Evolutionary conservation across 2,888 invertebrate species (phyloP).

Genomic region (Andrena praecox): DNA sequence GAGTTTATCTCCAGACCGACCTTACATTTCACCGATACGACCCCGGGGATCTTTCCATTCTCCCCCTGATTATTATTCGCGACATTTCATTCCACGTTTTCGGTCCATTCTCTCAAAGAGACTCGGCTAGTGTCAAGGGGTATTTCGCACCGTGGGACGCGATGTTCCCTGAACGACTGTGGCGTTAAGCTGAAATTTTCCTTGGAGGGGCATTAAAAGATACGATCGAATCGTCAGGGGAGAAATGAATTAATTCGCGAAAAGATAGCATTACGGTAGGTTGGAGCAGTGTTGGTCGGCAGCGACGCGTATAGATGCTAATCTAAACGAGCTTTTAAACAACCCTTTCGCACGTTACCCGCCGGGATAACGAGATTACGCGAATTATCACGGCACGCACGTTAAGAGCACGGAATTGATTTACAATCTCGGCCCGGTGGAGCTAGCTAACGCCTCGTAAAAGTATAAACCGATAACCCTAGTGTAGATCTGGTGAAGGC

Average conservation of each 20-base stretch:
- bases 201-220: neutral
- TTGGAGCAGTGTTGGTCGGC: neutral
- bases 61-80: neutral
- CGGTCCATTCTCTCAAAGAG: too few relatives aligned
- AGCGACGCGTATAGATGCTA: conserved; percentile 10
- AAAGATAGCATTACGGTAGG: neutral
- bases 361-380: conserved; percentile 7
- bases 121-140: too few relatives aligned
- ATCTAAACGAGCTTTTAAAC: conserved; percentile 35
- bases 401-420: conserved; percentile 17
- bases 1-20: neutral
- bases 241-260: conserved; percentile 32
- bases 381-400: conserved; percentile 1
- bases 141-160: neutral
- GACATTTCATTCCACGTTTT: too few relatives aligned
- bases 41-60: neutral
- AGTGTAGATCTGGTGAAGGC: neutral
- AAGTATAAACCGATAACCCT: neutral
- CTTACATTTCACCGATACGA: neutral
- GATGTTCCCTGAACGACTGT: neutral
- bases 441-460: neutral
- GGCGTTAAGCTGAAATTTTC: neutral
- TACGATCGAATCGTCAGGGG: conserved; percentile 13
- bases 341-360: conserved; percentile 26
- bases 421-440: neutral